These are phyloP conservation scores for Augochlora pura DNA, from an alignment of 1,140 invertebrate species.

Conservation along the genomic window DNA sequence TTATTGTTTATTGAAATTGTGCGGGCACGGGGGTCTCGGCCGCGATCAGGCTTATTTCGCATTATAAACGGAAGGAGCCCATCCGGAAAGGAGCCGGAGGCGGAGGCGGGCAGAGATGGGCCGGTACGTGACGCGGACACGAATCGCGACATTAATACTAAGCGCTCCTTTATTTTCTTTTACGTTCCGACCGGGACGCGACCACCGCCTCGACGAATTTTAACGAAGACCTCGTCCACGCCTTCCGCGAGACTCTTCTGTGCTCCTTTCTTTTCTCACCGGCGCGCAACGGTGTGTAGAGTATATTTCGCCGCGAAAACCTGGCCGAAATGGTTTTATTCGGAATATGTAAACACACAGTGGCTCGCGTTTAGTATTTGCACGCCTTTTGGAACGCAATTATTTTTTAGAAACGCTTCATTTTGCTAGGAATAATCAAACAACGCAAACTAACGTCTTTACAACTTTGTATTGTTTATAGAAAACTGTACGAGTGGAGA, in stretches of 20 bases:
- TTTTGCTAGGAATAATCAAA: too few relatives aligned
- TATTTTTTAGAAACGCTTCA: too few relatives aligned
- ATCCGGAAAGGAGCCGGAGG: conserved; percentile 15
- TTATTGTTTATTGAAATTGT: conserved; percentile 64
- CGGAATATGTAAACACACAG: too few relatives aligned
- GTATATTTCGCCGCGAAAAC: too few relatives aligned
- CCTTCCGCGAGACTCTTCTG: conserved; percentile 50
- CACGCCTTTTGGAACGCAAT: too few relatives aligned
- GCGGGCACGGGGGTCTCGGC: not conserved
- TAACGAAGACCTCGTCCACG: conserved; percentile 58
- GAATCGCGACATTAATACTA: conserved; percentile 68
- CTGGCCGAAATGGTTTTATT: too few relatives aligned
- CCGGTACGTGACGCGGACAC: conserved; percentile 65
- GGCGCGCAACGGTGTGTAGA: not conserved
- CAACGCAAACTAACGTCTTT: too few relatives aligned
- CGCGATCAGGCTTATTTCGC: conserved; percentile 55
- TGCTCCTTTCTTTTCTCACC: conserved; percentile 1
- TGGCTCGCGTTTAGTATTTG: too few relatives aligned
- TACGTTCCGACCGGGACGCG: conserved; percentile 28
- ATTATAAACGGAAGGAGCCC: conserved; percentile 45
- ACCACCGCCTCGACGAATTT: conserved; percentile 61
- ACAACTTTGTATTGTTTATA: too few relatives aligned
- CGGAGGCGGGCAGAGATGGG: conserved; percentile 43
- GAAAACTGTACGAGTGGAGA: too few relatives aligned
- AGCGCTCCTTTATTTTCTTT: conserved; percentile 63